phyloP scores from a whole-genome alignment of 1,140 invertebrate genomes.

The Sitophilus oryzae region DNA sequence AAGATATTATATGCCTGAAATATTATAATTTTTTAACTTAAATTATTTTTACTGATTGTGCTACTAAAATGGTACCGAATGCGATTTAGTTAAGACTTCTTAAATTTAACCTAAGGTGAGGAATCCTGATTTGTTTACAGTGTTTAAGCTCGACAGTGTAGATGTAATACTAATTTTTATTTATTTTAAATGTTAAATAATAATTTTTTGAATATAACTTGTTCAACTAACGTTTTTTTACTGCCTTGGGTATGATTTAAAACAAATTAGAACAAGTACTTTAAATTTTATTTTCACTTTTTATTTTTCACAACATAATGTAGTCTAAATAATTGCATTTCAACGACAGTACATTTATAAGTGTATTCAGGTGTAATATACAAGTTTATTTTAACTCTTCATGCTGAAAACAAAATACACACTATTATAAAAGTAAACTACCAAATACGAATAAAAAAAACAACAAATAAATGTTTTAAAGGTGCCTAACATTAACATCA shows the following conservation, averaged over 20 bases:
- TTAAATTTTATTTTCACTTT: background rate
- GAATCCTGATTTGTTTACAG: background rate
- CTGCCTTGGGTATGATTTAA: no score
- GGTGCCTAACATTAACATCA: background rate
- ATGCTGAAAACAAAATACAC: background rate
- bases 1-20: background rate
- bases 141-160: background rate
- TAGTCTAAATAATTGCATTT: background rate
- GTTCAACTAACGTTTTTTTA: background rate
- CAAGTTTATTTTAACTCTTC: background rate
- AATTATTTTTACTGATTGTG: background rate
- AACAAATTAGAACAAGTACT: background rate
- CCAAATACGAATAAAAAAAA: constrained; percentile 5
- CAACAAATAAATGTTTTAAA: constrained; percentile 5
- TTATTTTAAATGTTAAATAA: constrained; percentile 1
- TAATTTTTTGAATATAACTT: background rate
- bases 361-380: background rate
- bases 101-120: constrained; percentile 1
- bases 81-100: background rate
- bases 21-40: background rate
- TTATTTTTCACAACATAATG: background rate
- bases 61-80: constrained; percentile 1
- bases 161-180: background rate
- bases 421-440: background rate
- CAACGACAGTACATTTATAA: background rate